Conservation (phyloP, 2,888 invertebrate genomes). For the Aricia artaxerxes region DNA sequence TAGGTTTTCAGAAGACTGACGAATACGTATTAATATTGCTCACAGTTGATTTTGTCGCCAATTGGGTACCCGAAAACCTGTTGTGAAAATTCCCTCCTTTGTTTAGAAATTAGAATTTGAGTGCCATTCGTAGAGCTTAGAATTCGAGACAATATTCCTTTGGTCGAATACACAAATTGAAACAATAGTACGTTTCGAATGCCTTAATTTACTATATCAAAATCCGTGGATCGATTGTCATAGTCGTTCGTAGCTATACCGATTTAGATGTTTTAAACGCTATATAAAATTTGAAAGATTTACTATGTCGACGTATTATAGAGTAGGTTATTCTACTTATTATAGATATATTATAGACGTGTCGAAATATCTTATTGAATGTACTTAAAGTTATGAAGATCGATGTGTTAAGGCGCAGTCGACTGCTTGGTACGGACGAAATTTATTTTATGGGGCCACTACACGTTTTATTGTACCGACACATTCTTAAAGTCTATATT, state of each 20-base stretch:
- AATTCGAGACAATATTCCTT: slow-evolving; percentile 71
- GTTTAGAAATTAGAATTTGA: slow-evolving; percentile 63
- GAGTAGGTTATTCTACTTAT: slow-evolving; percentile 64
- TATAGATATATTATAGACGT: slow-evolving; percentile 40
- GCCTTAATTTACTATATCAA: slow-evolving; percentile 41
- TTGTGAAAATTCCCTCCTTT: slow-evolving; percentile 79
- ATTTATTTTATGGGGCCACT: slow-evolving; percentile 71
- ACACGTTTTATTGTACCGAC: slow-evolving; percentile 46
- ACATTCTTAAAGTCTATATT: slow-evolving; percentile 42
- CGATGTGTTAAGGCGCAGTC: slow-evolving; percentile 48
- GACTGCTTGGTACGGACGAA: slow-evolving; percentile 54
- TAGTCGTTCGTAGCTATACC: slow-evolving; percentile 16
- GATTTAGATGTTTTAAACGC: slow-evolving; percentile 44
- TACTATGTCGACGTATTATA: slow-evolving; percentile 69
- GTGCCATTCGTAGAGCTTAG: slow-evolving; percentile 76
- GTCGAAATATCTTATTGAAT: slow-evolving; percentile 52
- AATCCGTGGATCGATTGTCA: slow-evolving; percentile 14
- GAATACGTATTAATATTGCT: slow-evolving; percentile 70
- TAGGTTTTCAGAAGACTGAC: slow-evolving; percentile 76
- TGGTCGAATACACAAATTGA: slow-evolving; percentile 39
- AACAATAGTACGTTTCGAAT: slow-evolving; percentile 37
- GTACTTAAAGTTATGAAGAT: slow-evolving; percentile 65
- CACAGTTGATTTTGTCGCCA: slow-evolving; percentile 53
- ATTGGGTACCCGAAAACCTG: slow-evolving; percentile 46
- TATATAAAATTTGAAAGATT: slow-evolving; percentile 70